Conservation (phyloP, 2,797 vertebrate species). For the Lutra lutra region DNA sequence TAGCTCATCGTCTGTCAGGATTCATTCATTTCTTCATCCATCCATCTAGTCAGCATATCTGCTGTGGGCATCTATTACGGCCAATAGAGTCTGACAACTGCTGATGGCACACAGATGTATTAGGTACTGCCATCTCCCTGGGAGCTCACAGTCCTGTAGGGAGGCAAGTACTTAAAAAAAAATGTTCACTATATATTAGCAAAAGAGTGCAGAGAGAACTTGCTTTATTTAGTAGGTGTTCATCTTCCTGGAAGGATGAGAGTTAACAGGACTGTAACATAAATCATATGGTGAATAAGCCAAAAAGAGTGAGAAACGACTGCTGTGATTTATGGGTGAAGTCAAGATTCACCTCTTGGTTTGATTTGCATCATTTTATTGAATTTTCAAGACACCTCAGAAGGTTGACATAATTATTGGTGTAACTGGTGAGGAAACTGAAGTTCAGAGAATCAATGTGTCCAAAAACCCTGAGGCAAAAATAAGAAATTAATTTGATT, state of each 20-base stretch:
- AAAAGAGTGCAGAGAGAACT: not conserved
- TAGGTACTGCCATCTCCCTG: not conserved
- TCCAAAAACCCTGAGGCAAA: not conserved
- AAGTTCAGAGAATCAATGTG: not conserved
- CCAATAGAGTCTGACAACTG: not conserved
- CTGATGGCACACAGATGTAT: not conserved
- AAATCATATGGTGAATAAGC: not conserved
- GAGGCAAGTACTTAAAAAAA: not conserved
- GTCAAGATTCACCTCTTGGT: not conserved
- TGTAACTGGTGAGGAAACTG: not conserved
- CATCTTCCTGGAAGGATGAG: not conserved
- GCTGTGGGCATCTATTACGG: not conserved
- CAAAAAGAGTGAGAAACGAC: not conserved
- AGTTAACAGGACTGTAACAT: not conserved
- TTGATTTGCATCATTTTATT: not conserved
- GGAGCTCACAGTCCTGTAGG: not conserved
- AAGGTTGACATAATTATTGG: not conserved
- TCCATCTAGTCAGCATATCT: not conserved
- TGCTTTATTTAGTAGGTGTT: not conserved
- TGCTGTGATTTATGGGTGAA: not conserved
- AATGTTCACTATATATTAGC: not conserved
- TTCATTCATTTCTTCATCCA: not conserved
- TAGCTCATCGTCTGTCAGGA: not conserved
- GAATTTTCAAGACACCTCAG: not conserved
- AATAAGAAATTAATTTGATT: constrained; percentile 10